Conservation (phyloP, 2,888 invertebrate genomes). For the Cerceris rybyensis region DNA sequence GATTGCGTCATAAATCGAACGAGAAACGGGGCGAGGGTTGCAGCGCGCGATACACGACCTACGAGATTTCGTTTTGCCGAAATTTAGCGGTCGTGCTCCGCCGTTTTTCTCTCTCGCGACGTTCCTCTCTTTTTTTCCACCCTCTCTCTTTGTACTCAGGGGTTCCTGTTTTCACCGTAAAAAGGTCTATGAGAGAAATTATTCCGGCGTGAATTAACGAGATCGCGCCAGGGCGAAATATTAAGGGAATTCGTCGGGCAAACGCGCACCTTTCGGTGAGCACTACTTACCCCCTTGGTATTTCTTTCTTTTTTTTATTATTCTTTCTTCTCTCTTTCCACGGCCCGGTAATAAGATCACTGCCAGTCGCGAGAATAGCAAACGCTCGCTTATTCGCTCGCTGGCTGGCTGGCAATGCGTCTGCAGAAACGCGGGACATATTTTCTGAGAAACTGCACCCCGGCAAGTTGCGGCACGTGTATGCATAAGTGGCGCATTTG, state of each 20-base stretch:
- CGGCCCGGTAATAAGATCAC: background rate
- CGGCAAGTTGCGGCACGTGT: conserved; percentile 30
- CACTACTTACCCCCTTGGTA: background rate
- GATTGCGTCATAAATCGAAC: conserved; percentile 79
- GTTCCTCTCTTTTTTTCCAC: conserved; percentile 17
- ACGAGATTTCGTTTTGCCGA: conserved; percentile 70
- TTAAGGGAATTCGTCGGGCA: background rate
- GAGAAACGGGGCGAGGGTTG: conserved; percentile 66
- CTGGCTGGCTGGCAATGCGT: background rate
- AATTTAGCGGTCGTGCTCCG: conserved; percentile 66
- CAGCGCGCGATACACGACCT: conserved; percentile 66
- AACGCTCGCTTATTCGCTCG: too few species aligned
- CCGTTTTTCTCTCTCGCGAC: conserved; percentile 24
- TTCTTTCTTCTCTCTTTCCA: background rate
- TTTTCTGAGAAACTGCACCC: conserved; percentile 36
- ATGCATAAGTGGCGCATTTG: conserved; percentile 51
- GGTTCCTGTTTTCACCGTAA: too few species aligned
- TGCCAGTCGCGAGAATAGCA: background rate
- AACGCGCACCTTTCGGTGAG: background rate
- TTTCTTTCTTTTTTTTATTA: background rate
- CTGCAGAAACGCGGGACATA: conserved; percentile 14
- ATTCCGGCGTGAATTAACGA: background rate
- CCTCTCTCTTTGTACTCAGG: too few species aligned
- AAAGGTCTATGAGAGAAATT: background rate
- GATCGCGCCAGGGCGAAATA: conserved; percentile 21